Evolutionary conservation across 2,888 invertebrate species (phyloP).

Genomic region (Hirtodrosophila trivittata): DNA sequence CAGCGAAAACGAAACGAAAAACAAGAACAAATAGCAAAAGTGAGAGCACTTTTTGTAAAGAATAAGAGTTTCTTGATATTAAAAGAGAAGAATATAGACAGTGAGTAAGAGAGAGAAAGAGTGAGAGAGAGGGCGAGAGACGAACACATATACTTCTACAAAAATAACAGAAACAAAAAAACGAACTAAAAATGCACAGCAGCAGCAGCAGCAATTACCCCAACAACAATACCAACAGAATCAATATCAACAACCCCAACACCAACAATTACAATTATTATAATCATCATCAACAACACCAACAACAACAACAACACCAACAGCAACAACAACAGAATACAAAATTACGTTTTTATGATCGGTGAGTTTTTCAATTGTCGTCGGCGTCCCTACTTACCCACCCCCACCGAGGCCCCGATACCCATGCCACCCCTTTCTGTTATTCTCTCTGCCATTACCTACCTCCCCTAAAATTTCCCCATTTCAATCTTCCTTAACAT

Average conservation of each 20-base stretch:
- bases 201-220: conserved; percentile 47
- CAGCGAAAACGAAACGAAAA: conserved; percentile 15
- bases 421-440: too few species aligned
- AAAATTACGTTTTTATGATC: conserved; percentile 59
- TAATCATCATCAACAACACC: conserved; percentile 9
- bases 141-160: conserved; percentile 3
- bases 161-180: conserved; percentile 9
- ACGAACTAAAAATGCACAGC: conserved; percentile 59
- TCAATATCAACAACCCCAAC: conserved; percentile 50
- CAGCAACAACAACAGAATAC: conserved; percentile 36
- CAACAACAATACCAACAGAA: conserved; percentile 50
- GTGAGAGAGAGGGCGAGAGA: not conserved
- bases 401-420: too few species aligned
- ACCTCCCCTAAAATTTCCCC: too few species aligned
- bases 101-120: not conserved
- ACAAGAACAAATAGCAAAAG: conserved; percentile 31
- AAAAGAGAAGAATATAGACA: not conserved
- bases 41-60: conserved; percentile 11
- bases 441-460: too few species aligned
- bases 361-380: conserved; percentile 53
- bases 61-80: not conserved
- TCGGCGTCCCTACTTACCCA: too few species aligned
- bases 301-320: conserved; percentile 5
- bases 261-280: conserved; percentile 28
- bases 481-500: too few species aligned